Percentiles rank a stretch among this genome's conserved stretches.
Conservation (phyloP, 2,113 vertebrate genomes). For the Rhinolophus sinicus region DNA sequence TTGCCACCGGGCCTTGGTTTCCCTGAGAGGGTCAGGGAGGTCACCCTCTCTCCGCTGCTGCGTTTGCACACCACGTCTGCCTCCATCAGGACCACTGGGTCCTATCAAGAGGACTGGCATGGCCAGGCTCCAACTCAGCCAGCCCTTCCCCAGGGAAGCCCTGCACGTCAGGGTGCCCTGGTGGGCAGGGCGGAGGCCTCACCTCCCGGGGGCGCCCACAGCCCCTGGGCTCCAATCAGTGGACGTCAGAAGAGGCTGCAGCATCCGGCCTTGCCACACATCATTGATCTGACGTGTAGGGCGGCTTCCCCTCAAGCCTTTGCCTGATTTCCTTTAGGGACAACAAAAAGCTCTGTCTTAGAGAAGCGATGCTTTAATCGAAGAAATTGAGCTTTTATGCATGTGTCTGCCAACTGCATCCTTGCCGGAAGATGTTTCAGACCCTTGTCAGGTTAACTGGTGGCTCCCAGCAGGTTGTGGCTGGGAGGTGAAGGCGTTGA, state of each 20-base stretch:
- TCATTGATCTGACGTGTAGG: neutral
- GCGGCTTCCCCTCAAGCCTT: neutral
- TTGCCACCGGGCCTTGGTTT: neutral
- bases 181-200: neutral
- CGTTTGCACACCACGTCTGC: neutral
- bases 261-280: fast-evolving
- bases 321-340: neutral
- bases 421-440: neutral
- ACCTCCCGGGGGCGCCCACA: neutral
- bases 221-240: fast-evolving
- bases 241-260: fast-evolving
- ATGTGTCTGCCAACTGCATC: fast-evolving
- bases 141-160: fast-evolving
- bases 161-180: fast-evolving
- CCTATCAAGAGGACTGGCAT: fast-evolving
- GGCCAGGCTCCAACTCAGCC: neutral
- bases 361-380: no score
- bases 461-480: neutral
- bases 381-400: no score
- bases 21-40: neutral
- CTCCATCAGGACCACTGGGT: neutral
- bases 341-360: fast-evolving
- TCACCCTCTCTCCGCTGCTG: neutral
- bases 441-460: neutral
- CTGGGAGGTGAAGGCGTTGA: fast-evolving